Conservation (phyloP, 2,888 invertebrate genomes). For the Cephus sareptanus region DNA sequence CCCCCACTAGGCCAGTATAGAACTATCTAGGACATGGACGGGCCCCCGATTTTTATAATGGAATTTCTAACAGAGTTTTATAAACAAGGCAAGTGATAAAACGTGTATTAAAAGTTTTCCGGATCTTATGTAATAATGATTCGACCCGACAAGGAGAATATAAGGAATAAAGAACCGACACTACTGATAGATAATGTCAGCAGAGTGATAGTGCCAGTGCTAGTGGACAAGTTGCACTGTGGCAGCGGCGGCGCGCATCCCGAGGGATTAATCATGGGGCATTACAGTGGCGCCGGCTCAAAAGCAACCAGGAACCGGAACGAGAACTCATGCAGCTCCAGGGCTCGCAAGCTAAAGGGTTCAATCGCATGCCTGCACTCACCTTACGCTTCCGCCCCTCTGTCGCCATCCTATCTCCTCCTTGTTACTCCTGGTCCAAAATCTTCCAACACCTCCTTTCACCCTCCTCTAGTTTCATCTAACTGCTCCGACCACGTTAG, state of each 20-base stretch:
- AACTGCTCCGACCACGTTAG: constrained; percentile 30
- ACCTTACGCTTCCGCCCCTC: not conserved
- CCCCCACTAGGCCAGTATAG: too few relatives aligned
- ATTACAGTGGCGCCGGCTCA: constrained; percentile 57
- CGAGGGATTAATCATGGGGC: constrained; percentile 61
- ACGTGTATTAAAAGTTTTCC: constrained; percentile 57
- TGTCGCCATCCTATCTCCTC: not conserved
- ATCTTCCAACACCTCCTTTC: constrained; percentile 1
- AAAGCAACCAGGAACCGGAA: constrained; percentile 48
- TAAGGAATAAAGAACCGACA: too few relatives aligned
- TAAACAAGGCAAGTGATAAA: not conserved
- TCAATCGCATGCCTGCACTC: not conserved
- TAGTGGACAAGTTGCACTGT: constrained; percentile 15
- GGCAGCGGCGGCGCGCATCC: constrained; percentile 43
- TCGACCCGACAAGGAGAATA: constrained; percentile 27
- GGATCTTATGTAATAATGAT: constrained; percentile 52
- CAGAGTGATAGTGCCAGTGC: constrained; percentile 26
- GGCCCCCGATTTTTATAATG: too few relatives aligned
- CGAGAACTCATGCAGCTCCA: constrained; percentile 7
- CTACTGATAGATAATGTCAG: constrained; percentile 8
- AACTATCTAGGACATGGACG: too few relatives aligned
- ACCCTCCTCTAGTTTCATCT: not conserved
- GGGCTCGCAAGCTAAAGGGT: not conserved
- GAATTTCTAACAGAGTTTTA: too few relatives aligned
- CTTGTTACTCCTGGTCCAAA: constrained; percentile 2